These are phyloP conservation scores for Nycticryphes semicollaris DNA, from an alignment of 2,113 vertebrate species.

Conservation along the genomic window DNA sequence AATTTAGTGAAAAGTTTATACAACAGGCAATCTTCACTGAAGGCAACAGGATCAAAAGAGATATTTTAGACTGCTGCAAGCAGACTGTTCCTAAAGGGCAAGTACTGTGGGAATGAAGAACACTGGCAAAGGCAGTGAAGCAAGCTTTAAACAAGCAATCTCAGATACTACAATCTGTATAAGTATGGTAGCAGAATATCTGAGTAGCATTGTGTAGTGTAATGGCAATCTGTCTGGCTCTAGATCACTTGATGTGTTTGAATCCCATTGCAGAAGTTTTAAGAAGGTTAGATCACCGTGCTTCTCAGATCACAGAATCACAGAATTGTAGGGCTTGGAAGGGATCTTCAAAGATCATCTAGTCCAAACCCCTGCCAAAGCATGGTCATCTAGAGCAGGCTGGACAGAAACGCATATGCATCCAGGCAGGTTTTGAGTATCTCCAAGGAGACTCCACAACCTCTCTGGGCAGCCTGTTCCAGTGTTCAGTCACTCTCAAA, in stretches of 20 bases:
- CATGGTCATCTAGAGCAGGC: too few relatives aligned
- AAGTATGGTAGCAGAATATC: background rate
- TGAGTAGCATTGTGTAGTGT: background rate
- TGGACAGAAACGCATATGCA: too few relatives aligned
- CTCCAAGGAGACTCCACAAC: too few relatives aligned
- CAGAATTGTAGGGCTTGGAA: too few relatives aligned
- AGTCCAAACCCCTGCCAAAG: too few relatives aligned
- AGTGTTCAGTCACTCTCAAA: too few relatives aligned
- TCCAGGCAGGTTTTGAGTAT: too few relatives aligned
- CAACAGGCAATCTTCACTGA: background rate
- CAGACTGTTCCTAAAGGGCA: background rate
- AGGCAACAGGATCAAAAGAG: background rate
- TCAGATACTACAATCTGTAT: background rate
- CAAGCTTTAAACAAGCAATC: background rate
- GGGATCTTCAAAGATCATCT: too few relatives aligned
- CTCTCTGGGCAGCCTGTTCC: too few relatives aligned
- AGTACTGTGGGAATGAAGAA: background rate
- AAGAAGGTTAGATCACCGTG: background rate
- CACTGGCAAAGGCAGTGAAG: fast-evolving
- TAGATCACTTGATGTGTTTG: background rate
- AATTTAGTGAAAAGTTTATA: background rate
- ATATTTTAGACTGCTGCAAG: background rate
- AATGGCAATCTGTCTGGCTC: background rate
- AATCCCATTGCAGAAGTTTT: background rate
- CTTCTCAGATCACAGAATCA: background rate